Evolutionary conservation across 2,797 vertebrate genomes (phyloP), one percentile per base, ranked within the genome.

Genomic region (Buphagus erythrorhynchus): DNA sequence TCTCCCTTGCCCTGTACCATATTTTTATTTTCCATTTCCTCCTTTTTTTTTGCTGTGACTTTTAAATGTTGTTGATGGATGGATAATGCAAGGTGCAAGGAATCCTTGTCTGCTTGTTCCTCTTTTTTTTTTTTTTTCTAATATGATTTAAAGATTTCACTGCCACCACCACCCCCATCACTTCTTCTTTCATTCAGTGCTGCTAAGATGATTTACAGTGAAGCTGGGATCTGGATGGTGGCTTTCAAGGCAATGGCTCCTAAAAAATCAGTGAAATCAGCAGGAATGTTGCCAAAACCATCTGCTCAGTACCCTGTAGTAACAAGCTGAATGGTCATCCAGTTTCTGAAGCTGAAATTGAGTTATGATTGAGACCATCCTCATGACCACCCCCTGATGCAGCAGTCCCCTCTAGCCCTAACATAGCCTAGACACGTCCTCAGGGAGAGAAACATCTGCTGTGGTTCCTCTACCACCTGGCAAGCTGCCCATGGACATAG

Each of bases 351-450:
- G 15, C 14, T 71, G 59, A 58, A 79, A 29, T 69, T 87, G 31
- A 55, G 25, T 74, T 73, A 40, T 13, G 19, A 36, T 21, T 74
- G 35, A 74, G 68, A n/a, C 13, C 8, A 31, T 76, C 15, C 55
- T 73, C 25, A 10, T 0, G 14, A 7, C 22, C 4, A 6, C 1
- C 7, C 19, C 28, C 6, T 6, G 17, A 24, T 51, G 16, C 19
- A 73, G 33, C 31, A 83, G 33, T 28, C 49, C 49, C 16, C 16
- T 51, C 10, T 51, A 49, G 31, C 25, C 25, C 58, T 48, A 31
- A 49, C 13, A 13, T 0, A 65, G 42, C 19, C 20, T 14, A 25
- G 36, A 13, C 14, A 14, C 0, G 1, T n/a, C 28, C 1, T 4
- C 4, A 29, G 42, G n/a, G 42, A 69, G 31, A 58, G 25, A 76